Evolutionary conservation across 1,140 invertebrate genomes (phyloP), one percentile per base, ranked within the genome.

Genomic region (Drosophila ambigua): DNA sequence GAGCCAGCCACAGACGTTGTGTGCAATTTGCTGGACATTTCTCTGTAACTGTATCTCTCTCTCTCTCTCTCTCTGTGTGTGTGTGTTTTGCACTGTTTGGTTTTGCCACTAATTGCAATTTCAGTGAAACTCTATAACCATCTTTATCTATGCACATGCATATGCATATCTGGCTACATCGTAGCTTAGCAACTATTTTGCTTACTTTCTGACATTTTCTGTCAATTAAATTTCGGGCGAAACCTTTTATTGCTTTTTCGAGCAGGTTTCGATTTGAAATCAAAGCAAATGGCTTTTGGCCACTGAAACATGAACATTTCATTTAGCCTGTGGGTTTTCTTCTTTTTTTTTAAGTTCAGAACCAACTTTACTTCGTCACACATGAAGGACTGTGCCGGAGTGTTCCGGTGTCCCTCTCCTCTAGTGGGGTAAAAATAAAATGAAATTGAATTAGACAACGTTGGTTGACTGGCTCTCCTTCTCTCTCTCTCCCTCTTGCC

Each of bases 291-390:
- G 61, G 61, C 53, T 62, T 71, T 61, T 52, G 31, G 31, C 44
- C 75, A 78, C 82, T 82, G 74, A 79, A 69, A 87, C 83, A 87
- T 79, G 83, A 87, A 87, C 83, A 87, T 87, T 87, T 83, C 84
- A 87, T 88, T 87, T 83, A 74, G 49, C 66, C 28, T 31, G 63
- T 13, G 48, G 28, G 49, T 53, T 67, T 46, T 54, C 55, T 76
- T 39, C 51, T 59, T 35, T 20, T 31, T 28, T 58, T 43, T 43
- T 20, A 65, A 74, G 48, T 52, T 43, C 16, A 24, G 23, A 28
- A 16, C 16, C 16, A 16, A 16, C 16, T 13, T 5, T 13, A 13
- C 35, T 39, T 57, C 72, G 58, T 72, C 79, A 79, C 76, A 83
- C 69, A 83, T 69, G 77, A 43, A 49, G 61, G 79, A 60, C 55